These are phyloP conservation scores for Bombycilla garrulus DNA, from an alignment of 2,113 vertebrate genomes.

Conservation along the genomic window DNA sequence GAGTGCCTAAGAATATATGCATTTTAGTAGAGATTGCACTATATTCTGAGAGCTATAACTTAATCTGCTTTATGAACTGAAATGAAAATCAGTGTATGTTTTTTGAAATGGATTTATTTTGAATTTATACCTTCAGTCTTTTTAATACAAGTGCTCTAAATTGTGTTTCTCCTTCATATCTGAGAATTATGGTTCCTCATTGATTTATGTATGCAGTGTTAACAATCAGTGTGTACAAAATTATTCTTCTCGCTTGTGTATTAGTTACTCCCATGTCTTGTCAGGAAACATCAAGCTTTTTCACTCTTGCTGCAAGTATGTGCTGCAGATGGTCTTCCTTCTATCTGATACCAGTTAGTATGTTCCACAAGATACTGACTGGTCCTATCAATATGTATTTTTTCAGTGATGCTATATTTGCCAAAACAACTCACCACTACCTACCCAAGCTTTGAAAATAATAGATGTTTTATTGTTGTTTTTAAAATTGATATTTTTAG, in stretches of 20 bases:
- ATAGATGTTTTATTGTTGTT: neutral
- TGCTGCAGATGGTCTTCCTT: neutral
- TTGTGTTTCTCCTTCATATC: neutral
- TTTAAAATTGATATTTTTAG: neutral
- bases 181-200: neutral
- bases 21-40: neutral
- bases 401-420: neutral
- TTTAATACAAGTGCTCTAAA: neutral
- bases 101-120: neutral
- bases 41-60: neutral
- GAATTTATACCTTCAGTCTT: neutral
- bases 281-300: neutral
- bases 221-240: neutral
- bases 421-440: neutral
- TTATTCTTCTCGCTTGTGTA: neutral
- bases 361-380: neutral
- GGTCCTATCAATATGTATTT: neutral
- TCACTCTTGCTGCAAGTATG: neutral
- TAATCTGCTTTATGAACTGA: neutral
- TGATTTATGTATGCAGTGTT: neutral
- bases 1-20: neutral
- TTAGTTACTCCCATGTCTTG: neutral
- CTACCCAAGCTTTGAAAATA: neutral
- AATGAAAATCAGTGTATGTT: neutral
- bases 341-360: neutral